Evolutionary conservation across 2,113 vertebrate genomes (phyloP), one percentile per base, ranked within the genome.

Genomic region (Scortum barcoo): DNA sequence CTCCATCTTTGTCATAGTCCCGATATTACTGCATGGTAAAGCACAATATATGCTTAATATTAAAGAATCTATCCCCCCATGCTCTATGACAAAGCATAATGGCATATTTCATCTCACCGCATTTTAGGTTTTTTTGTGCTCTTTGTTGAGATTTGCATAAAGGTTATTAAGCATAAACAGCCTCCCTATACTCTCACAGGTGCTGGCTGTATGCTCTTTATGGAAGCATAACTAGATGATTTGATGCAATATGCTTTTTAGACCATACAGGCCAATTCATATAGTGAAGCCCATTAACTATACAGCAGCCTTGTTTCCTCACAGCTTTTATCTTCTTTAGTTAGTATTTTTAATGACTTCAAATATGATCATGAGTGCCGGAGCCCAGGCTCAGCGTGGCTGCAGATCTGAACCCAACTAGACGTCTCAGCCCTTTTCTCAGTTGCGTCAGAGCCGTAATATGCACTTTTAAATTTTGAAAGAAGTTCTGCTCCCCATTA

Each of bases 281-380:
- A 57, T 56, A 46, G 46, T 68, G 56, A 83, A 85, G 76, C 38
- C 30, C 42, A 75, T 84, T 81, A 87, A 76, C 58, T 68, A 38
- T 51, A 71, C 50, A 80, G 13, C 62, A 58, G 36, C 54, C 33
- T 12, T 50, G 28, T 57, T 78, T 74, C 61, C 53, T 76, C 54
- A 14, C 50, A 80, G 81, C 78, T 89, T 90, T 82, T 24, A 89
- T 75, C 75, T 57, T 30, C 1, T 44, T 44, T 12, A 44, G 42
- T 11, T 42, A 53, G 28, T 56, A 54, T 72, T 84, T 83, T 71
- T 14, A 42, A 51, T 30, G 50, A 71, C 72, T 70, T 60, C 26
- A 73, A 70, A 80, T 72, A 84, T 63, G 56, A 72, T 80, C 75
- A 77, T 50, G 58, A 75, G 42, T 22, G 50, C 60, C 48, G 26